Conservation (phyloP, 2,888 invertebrate genomes). For the Hololepta plana region DNA sequence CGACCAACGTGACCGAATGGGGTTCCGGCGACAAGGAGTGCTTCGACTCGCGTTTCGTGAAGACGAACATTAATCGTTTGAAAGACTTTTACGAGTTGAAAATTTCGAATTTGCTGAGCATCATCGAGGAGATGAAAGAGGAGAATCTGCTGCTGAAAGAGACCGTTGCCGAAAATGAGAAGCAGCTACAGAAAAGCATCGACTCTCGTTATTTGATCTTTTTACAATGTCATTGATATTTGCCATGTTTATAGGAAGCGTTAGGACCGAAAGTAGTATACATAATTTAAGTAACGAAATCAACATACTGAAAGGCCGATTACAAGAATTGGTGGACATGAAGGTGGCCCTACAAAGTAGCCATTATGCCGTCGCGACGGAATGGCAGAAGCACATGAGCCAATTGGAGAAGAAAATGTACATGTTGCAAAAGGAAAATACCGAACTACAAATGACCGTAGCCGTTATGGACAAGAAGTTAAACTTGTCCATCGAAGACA, state of each 20-base stretch:
- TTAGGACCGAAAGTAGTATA: slow-evolving; percentile 9
- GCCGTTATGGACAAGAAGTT: slow-evolving; percentile 8
- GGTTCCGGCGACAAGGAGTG: slow-evolving; percentile 1
- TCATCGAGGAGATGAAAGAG: slow-evolving; percentile 4
- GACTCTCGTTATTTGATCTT: not conserved
- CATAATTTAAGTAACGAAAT: slow-evolving; percentile 10
- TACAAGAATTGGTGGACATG: slow-evolving; percentile 10
- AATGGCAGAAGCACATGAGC: slow-evolving; percentile 11
- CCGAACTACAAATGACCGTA: slow-evolving; percentile 8
- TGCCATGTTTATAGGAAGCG: slow-evolving; percentile 8
- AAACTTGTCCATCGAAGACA: too few relatives aligned
- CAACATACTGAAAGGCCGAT: slow-evolving; percentile 8
- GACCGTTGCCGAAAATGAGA: slow-evolving; percentile 1
- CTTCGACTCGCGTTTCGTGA: too few relatives aligned
- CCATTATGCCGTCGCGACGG: slow-evolving; percentile 7
- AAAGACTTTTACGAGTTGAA: slow-evolving; percentile 8
- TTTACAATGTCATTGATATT: slow-evolving; percentile 2
- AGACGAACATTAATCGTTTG: not conserved
- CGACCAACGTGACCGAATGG: slow-evolving; percentile 6
- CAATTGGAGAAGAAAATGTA: slow-evolving; percentile 10
- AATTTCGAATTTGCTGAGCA: slow-evolving; percentile 1
- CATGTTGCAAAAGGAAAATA: slow-evolving; percentile 9
- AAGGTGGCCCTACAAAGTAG: slow-evolving; percentile 11
- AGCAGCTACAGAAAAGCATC: slow-evolving; percentile 4
- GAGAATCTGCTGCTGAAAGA: slow-evolving; percentile 4